Evolutionary conservation across 2,888 invertebrate genomes (phyloP), one percentile per base, ranked within the genome.

Genomic region (Heterodera filipjevi): DNA sequence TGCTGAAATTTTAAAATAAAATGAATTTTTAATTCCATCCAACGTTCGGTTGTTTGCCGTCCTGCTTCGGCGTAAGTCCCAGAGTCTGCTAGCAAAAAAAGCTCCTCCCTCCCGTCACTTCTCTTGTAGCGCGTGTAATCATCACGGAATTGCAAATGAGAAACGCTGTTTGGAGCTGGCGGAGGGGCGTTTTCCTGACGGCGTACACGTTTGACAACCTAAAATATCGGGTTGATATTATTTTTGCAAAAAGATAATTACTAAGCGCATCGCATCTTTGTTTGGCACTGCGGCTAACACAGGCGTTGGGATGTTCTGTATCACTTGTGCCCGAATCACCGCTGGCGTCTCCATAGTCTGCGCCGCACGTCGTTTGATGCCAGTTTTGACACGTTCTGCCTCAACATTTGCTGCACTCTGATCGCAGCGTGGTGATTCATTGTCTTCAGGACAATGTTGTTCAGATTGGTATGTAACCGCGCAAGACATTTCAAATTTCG

Each of bases 31-130:
- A 49, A 16, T 16, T 49, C 10, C 10, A 49, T 49, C 19, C 12
- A 49, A 12, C 49, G 49, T 16, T 49, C 44, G 5, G 44, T 44
- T 44, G 44, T 12, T 19, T 46, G 33, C n/a, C 49, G n/a, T 8
- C 64, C 27, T 74, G 14, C 16, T 19, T 49, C 49, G 16, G 16
- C 19, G 16, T 27, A 35, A 22, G 35, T 2, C 5, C 68, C 77
- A 35, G 77, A 77, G 33, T 77, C 77, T 2, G 46, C 78, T n/a
- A 77, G 64, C 33, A 77, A n/a, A 33, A 77, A 77, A n/a, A 44
- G n/a, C 3, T 77, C 77, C 3, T 27, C n/a, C 27, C 2, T 12
- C 1, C 72, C 76, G 12, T 35, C 53, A 19, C 64, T 49, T 5
- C 46, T 12, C 10, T 74, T 16, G 30, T 77, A 77, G n/a, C n/a